These are phyloP conservation scores for Brachynemurus nebulosus DNA, from an alignment of 2,888 invertebrate species.

Conservation along the genomic window DNA sequence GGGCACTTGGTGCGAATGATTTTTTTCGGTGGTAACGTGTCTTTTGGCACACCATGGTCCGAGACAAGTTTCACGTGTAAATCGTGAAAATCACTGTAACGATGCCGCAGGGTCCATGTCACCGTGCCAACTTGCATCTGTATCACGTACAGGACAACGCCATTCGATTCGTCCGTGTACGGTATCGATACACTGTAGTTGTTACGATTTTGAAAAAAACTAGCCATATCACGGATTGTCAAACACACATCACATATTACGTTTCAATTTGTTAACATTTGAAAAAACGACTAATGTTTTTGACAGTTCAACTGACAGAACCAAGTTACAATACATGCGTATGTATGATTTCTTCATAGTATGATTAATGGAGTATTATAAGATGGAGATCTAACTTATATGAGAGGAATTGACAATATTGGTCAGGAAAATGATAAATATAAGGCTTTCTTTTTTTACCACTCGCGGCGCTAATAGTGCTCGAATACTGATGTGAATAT, in stretches of 20 bases:
- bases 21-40: constrained; percentile 85
- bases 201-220: constrained; percentile 52
- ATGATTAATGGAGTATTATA: too few relatives aligned
- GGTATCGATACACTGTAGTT: constrained; percentile 54
- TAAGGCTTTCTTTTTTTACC: too few relatives aligned
- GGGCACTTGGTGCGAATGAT: constrained; percentile 81
- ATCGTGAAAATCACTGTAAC: constrained; percentile 83
- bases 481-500: too few relatives aligned
- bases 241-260: background rate
- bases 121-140: constrained; percentile 52
- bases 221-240: constrained; percentile 45
- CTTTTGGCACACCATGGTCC: constrained; percentile 70
- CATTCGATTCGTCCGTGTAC: constrained; percentile 45
- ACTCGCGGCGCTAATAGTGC: too few relatives aligned
- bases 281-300: background rate
- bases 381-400: too few relatives aligned
- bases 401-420: too few relatives aligned
- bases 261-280: background rate
- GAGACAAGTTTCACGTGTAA: constrained; percentile 71
- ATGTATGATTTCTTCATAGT: too few relatives aligned
- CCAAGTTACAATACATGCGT: too few relatives aligned
- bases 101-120: constrained; percentile 70
- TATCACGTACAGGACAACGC: constrained; percentile 60
- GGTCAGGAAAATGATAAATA: too few relatives aligned
- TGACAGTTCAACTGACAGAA: too few relatives aligned